Conservation (phyloP, 2,113 vertebrate species). For the Pholis gunnellus region DNA sequence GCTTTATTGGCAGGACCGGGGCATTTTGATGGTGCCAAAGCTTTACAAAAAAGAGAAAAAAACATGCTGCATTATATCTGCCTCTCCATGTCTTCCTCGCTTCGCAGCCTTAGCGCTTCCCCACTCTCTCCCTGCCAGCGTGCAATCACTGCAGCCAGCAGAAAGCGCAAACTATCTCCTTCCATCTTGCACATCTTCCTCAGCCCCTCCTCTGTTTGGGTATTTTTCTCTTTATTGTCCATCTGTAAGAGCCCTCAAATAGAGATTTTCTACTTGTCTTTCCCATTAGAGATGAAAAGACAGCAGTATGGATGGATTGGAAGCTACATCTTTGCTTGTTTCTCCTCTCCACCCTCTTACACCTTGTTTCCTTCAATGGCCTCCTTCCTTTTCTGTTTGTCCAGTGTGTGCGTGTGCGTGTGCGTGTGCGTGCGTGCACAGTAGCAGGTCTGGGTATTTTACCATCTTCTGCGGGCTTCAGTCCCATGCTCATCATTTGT, state of each 20-base stretch:
- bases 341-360: slow-evolving; percentile 18
- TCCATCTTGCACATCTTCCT: slow-evolving; percentile 38
- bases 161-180: slow-evolving; percentile 54
- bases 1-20: slow-evolving; percentile 79
- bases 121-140: slow-evolving; percentile 68
- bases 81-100: slow-evolving; percentile 63
- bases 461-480: slow-evolving; percentile 33
- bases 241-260: slow-evolving; percentile 56
- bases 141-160: slow-evolving; percentile 70
- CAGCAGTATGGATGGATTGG: slow-evolving; percentile 42
- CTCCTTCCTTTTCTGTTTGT: slow-evolving; percentile 24
- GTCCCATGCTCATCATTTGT: slow-evolving; percentile 49
- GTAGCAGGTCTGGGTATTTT: slow-evolving; percentile 36
- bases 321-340: slow-evolving; percentile 30
- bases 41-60: slow-evolving; percentile 65
- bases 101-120: slow-evolving; percentile 61
- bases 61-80: slow-evolving; percentile 71
- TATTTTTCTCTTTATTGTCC: slow-evolving; percentile 53
- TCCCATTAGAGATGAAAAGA: slow-evolving; percentile 58
- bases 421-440: neutral
- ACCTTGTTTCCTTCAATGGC: slow-evolving; percentile 20
- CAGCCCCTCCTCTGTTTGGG: slow-evolving; percentile 35
- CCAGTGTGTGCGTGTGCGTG: slow-evolving; percentile 10
- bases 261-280: slow-evolving; percentile 54
- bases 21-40: slow-evolving; percentile 76